A percentile compares a stretch with the other conserved stretches of the same genome.
phyloP scores from a whole-genome alignment of 2,888 invertebrate species.

The Eilema sororculum region DNA sequence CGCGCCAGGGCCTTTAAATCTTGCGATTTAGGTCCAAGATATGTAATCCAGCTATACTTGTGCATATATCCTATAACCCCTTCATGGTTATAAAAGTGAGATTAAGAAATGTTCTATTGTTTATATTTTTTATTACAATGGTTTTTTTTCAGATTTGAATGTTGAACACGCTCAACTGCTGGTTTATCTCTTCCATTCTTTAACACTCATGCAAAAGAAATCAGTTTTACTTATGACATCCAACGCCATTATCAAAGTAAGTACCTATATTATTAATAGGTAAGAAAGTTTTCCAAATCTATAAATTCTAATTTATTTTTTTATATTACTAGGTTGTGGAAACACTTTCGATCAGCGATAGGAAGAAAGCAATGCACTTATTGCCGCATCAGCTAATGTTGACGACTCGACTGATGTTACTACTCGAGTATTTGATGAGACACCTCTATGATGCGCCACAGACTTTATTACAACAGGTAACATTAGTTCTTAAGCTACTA shows the following conservation, averaged over 20 bases:
- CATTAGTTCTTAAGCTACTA: background rate
- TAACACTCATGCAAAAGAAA: constrained; percentile 98
- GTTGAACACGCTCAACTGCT: constrained; percentile 98
- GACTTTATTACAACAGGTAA: constrained; percentile 93
- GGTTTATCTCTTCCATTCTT: constrained; percentile 96
- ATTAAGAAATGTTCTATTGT: too few species aligned
- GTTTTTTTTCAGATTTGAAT: constrained; percentile 91
- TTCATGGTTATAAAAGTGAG: too few species aligned
- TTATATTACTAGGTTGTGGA: constrained; percentile 73
- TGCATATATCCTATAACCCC: too few species aligned
- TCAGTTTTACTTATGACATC: constrained; percentile 94
- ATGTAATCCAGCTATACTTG: too few species aligned
- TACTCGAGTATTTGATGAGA: constrained; percentile 97
- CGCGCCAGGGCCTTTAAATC: too few species aligned
- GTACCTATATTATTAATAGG: constrained; percentile 23
- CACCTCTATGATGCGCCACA: constrained; percentile 98
- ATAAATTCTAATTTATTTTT: background rate
- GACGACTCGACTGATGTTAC: constrained; percentile 93
- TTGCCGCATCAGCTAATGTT: constrained; percentile 91
- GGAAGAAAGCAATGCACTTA: constrained; percentile 70
- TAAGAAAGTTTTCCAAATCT: background rate
- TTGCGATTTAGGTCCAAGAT: too few species aligned
- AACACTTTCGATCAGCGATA: constrained; percentile 76
- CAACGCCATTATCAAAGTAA: constrained; percentile 88
- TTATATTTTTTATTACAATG: too few species aligned